Evolutionary conservation across 2,113 vertebrate genomes (phyloP).

Genomic region (Clarias magur): DNA sequence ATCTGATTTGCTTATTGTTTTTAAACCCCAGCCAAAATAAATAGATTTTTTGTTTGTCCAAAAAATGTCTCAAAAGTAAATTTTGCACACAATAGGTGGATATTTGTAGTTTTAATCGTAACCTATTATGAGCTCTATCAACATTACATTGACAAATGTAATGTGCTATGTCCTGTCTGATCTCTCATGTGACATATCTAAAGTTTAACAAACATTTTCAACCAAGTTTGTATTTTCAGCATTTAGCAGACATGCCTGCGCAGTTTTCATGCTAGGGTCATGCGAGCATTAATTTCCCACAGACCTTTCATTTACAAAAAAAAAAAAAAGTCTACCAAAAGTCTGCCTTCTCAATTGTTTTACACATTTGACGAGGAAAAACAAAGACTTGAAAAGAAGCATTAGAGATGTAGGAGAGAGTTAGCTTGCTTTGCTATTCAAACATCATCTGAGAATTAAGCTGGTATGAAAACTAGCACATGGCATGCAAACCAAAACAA

Average conservation of each 20-base stretch:
- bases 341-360: background rate
- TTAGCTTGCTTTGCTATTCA: background rate
- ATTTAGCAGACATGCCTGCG: background rate
- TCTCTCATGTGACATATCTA: no score
- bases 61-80: no score
- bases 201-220: no score
- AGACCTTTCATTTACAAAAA: no score
- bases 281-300: background rate
- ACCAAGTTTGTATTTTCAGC: background rate
- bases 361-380: background rate
- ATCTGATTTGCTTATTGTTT: no score
- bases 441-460: background rate
- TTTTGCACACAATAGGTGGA: no score
- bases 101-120: background rate
- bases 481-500: background rate
- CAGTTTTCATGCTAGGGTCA: background rate
- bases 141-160: background rate
- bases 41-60: no score
- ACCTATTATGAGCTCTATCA: background rate
- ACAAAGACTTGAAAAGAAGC: background rate
- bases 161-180: no score
- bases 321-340: background rate
- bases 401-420: background rate
- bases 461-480: background rate
- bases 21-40: no score